Evolutionary conservation across 2,888 invertebrate species (phyloP).

Genomic region (Miltochrista miniata): DNA sequence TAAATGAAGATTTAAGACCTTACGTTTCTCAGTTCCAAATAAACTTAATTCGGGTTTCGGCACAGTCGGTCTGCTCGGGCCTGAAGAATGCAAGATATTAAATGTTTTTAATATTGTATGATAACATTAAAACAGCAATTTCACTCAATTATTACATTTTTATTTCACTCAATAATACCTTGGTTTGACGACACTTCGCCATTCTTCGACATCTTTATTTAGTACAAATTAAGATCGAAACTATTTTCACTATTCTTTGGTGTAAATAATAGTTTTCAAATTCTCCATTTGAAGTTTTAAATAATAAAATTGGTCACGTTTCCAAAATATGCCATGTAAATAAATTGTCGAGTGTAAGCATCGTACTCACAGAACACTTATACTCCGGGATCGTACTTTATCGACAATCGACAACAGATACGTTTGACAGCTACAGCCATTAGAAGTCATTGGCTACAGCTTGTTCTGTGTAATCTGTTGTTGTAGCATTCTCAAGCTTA

Average conservation of each 20-base stretch:
- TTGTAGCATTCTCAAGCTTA: too few relatives aligned
- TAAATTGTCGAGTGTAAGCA: slow-evolving; percentile 40
- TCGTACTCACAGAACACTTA: too few relatives aligned
- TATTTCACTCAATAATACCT: slow-evolving; percentile 58
- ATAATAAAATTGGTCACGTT: slow-evolving; percentile 51
- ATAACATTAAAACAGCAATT: slow-evolving; percentile 10
- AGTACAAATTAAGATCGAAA: slow-evolving; percentile 43
- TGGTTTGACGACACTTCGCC: slow-evolving; percentile 87
- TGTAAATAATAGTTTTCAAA: slow-evolving; percentile 52
- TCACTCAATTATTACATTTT: background rate
- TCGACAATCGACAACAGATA: slow-evolving; percentile 49
- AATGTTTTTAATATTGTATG: background rate
- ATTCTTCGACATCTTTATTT: slow-evolving; percentile 87
- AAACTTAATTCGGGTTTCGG: slow-evolving; percentile 77
- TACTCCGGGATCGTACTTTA: too few relatives aligned
- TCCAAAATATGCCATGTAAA: slow-evolving; percentile 52
- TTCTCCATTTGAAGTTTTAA: slow-evolving; percentile 68
- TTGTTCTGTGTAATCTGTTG: too few relatives aligned
- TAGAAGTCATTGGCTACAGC: too few relatives aligned
- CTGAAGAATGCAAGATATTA: slow-evolving; percentile 44
- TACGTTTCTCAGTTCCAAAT: slow-evolving; percentile 80
- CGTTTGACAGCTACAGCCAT: slow-evolving; percentile 22
- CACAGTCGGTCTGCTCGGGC: slow-evolving; percentile 73
- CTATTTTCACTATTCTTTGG: slow-evolving; percentile 58
- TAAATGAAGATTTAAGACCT: slow-evolving; percentile 84